Base-by-base conservation (phyloP, 1,140 invertebrate species). In the Druon quercuslanigerum region DNA sequence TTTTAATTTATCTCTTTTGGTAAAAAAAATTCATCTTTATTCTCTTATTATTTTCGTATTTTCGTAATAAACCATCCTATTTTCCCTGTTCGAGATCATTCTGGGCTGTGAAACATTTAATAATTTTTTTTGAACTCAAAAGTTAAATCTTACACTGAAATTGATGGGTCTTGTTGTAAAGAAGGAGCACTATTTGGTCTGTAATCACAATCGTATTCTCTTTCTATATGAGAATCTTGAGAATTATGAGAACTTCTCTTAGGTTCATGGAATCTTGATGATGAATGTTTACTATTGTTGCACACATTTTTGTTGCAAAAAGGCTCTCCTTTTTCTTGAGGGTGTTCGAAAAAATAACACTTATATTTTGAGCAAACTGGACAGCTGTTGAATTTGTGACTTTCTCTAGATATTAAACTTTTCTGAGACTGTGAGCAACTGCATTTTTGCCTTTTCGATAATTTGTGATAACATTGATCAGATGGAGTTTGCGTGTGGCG, bases 331-430 rank as follows among this genome's bases (percentile, higher is more conserved):
- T 33, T 75, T 81, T 72, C 50, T 17, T n/a, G 2, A 11, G 14
- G 17, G 0, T 78, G 20, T 20, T 77, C 75, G 4, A 84, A 82
- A 80, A 91, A 91, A 33, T 89, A 90, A 78, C 85, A 87, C 51
- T 86, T 84, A 54, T 91, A 91, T 57, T 87, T 89, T 0, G 82
- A 86, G 71, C 90, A 91, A 74, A 91, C 86, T 7, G 86, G 83
- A 72, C 90, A 91, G 50, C 82, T 85, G 11, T 89, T 84, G 50
- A 84, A 84, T 72, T 25, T 89, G 87, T 20, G 73, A 79, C 46
- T 80, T 80, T n/a, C 77, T 60, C 4, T 16, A 25, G 8, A 79
- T 83, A 75, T 25, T 11, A 0, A 2, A n/a, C 25, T 33, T 54
- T 13, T 66, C 4, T 66, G 20, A 66, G 25, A 66, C n/a, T 66